Base-by-base conservation (phyloP, 2,797 vertebrate species). In the Orestias chungarensis region DNA sequence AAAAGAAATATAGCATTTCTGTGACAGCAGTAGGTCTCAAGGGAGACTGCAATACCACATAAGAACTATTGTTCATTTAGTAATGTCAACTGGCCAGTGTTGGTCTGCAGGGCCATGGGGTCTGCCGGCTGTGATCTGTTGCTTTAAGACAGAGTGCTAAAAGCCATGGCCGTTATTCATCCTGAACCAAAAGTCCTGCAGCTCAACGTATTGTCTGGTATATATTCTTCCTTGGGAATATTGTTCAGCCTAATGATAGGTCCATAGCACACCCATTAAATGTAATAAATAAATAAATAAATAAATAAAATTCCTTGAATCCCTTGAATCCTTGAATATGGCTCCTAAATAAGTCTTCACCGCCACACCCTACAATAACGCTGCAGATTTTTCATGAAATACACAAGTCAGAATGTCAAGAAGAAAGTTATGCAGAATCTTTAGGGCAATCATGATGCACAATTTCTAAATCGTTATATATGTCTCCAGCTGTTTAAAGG, bases 231-330 rank as follows among this genome's bases (percentile, higher is more conserved):
- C 82, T 81, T 66, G 20, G 80, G 90, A 89, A 93, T 72, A 84
- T 81, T 87, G 87, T 87, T 90, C 75, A 33, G 79, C 88, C 91
- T 91, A 90, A 94, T 92, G 89, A 92, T 86, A 76, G 75, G 86
- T 71, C 68, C 78, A 74, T 27, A 33, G 70, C 87, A 86, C 83
- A 91, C 88, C 88, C 87, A 85, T 92, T 85, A 89, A 79, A 68
- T n/a, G n/a, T n/a, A n/a, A n/a, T n/a, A n/a, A n/a, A n/a, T n/a
- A n/a, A n/a, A n/a, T n/a, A n/a, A n/a, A n/a, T n/a, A n/a, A n/a
- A n/a, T n/a, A n/a, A n/a, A n/a, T n/a, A n/a, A n/a, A n/a, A n/a
- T n/a, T n/a, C n/a, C n/a, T n/a, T n/a, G n/a, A n/a, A n/a, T n/a
- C n/a, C n/a, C n/a, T n/a, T n/a, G n/a, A n/a, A n/a, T n/a, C n/a